phyloP scores from a whole-genome alignment of 2,888 invertebrate species.

The Acleris holmiana region DNA sequence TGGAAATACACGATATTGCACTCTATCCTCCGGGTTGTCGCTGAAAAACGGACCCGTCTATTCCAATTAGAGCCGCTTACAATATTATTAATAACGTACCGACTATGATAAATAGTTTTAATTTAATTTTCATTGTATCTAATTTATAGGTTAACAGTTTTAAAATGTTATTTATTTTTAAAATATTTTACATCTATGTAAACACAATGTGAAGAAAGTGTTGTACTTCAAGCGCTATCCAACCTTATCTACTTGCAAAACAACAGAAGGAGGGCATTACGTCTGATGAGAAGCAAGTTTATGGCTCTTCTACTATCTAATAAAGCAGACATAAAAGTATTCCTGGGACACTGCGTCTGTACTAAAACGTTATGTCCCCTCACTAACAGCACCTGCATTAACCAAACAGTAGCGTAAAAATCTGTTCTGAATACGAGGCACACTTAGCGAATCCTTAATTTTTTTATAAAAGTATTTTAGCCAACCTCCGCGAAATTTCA shows the following conservation, averaged over 20 bases:
- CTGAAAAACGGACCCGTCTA: slow-evolving; percentile 34
- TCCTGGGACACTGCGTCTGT: slow-evolving; percentile 47
- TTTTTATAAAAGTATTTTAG: slow-evolving; percentile 16
- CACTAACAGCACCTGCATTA: slow-evolving; percentile 18
- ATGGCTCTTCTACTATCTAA: slow-evolving; percentile 61
- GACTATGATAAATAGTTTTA: neutral
- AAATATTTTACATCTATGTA: neutral
- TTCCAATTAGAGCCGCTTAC: slow-evolving; percentile 32
- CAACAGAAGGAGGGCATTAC: slow-evolving; percentile 50
- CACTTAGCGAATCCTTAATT: neutral
- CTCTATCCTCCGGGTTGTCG: slow-evolving; percentile 45
- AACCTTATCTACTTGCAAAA: slow-evolving; percentile 34
- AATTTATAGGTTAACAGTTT: neutral
- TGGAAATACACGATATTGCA: slow-evolving; percentile 55
- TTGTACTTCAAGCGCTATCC: neutral
- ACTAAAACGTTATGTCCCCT: slow-evolving; percentile 30
- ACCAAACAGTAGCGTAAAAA: slow-evolving; percentile 11
- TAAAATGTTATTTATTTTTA: too few species aligned
- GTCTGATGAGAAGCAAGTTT: slow-evolving; percentile 66
- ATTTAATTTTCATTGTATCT: fast-evolving
- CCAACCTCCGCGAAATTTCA: slow-evolving; percentile 29
- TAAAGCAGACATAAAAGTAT: slow-evolving; percentile 67
- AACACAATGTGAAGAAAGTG: neutral
- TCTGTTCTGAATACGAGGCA: slow-evolving; percentile 11
- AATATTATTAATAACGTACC: slow-evolving; percentile 6